phyloP scores from a whole-genome alignment of 2,113 vertebrate species.

The Petrocephalus microphthalmus region DNA sequence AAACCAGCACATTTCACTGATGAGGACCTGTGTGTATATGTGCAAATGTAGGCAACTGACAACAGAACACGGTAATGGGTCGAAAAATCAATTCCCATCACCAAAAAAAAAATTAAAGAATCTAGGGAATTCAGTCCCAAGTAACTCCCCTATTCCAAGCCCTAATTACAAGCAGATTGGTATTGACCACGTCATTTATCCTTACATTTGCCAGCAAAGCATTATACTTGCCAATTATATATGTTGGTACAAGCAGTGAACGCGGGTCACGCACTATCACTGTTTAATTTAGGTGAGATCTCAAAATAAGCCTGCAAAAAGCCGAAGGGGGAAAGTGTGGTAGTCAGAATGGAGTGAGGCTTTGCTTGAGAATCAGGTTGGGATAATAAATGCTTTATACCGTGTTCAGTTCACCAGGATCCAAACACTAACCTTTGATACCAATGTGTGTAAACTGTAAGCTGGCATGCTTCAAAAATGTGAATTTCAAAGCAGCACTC shows the following conservation, averaged over 20 bases:
- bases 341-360: neutral
- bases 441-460: neutral
- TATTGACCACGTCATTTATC: neutral
- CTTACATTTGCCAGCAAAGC: neutral
- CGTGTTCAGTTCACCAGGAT: neutral
- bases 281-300: neutral
- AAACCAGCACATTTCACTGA: neutral
- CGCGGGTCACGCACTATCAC: too few relatives aligned
- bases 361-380: neutral
- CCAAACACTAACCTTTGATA: neutral
- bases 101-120: neutral
- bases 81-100: slow-evolving; percentile 9
- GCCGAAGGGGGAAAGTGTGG: neutral
- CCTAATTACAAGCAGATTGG: slow-evolving; percentile 4
- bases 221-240: neutral
- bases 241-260: neutral
- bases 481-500: neutral
- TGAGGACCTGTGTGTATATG: neutral
- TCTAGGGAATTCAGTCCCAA: neutral
- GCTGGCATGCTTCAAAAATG: neutral
- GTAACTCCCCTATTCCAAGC: neutral
- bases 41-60: neutral
- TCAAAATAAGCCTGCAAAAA: neutral
- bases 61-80: neutral
- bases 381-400: neutral